A percentile compares a stretch with the other conserved stretches of the same genome.
These are phyloP conservation scores for Neoitamus cyanurus DNA, from an alignment of 2,888 invertebrate genomes.

Conservation along the genomic window DNA sequence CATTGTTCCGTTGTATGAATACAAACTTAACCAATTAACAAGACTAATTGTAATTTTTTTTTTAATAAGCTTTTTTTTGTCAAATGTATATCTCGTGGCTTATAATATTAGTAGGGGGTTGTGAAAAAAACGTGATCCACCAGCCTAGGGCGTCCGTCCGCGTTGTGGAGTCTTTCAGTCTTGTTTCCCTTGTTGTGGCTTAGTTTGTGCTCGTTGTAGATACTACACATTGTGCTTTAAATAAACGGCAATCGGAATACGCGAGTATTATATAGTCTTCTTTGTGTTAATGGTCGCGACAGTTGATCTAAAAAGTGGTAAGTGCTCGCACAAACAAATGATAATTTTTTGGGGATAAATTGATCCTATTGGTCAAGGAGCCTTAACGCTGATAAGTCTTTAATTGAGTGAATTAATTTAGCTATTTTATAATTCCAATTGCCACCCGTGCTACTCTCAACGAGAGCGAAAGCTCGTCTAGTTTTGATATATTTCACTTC, in stretches of 20 bases:
- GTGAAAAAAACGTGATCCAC: no score
- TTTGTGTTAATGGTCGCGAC: not conserved
- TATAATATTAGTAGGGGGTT: no score
- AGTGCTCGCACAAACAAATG: not conserved
- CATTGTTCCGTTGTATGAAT: no score
- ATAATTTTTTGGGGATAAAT: not conserved
- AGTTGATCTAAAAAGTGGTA: not conserved
- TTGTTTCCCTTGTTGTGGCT: no score
- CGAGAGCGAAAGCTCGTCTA: not conserved
- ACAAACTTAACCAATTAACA: no score
- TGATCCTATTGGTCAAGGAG: not conserved
- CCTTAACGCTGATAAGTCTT: not conserved
- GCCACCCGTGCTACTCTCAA: not conserved
- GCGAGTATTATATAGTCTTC: not conserved
- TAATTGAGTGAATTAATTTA: not conserved
- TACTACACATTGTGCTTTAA: not conserved
- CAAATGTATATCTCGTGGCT: no score
- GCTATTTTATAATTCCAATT: not conserved
- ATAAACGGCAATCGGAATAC: not conserved
- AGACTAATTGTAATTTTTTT: no score
- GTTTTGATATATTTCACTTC: not conserved
- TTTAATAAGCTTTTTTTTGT: no score
- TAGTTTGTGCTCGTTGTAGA: no score
- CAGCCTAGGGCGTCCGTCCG: no score
- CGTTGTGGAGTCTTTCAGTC: no score